These are phyloP conservation scores for Danionella cerebrum DNA, from an alignment of 2,113 vertebrate species.

Conservation along the genomic window DNA sequence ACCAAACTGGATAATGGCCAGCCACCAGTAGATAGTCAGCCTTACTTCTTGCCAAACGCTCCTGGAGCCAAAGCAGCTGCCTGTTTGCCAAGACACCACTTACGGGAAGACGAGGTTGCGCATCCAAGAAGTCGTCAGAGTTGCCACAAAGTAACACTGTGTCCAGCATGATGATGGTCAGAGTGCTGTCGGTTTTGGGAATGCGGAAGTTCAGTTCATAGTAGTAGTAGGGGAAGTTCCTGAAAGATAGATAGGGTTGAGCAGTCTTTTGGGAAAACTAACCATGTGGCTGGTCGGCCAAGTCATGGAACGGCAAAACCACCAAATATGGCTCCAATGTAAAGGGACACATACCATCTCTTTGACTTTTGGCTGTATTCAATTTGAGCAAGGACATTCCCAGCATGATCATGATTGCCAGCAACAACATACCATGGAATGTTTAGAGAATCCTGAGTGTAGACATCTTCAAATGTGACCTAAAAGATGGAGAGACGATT, in stretches of 20 bases:
- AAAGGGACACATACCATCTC: slow-evolving; percentile 68
- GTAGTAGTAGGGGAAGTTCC: slow-evolving; percentile 79
- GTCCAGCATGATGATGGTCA: slow-evolving; percentile 84
- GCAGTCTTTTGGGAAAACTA: neutral
- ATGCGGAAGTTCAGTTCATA: slow-evolving; percentile 77
- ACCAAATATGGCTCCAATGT: too few species aligned
- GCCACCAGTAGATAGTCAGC: slow-evolving; percentile 81
- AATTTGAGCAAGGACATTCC: slow-evolving; percentile 82
- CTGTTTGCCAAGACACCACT: slow-evolving; percentile 50
- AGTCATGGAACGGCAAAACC: too few species aligned
- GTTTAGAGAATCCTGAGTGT: slow-evolving; percentile 65
- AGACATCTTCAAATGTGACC: slow-evolving; percentile 82
- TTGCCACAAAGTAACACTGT: slow-evolving; percentile 80
- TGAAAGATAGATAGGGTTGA: slow-evolving; percentile 19
- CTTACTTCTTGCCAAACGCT: slow-evolving; percentile 65
- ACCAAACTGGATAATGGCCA: slow-evolving; percentile 88
- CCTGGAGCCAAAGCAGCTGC: slow-evolving; percentile 75
- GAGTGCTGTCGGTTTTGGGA: slow-evolving; percentile 61
- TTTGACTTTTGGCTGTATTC: slow-evolving; percentile 73
- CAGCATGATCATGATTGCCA: slow-evolving; percentile 86
- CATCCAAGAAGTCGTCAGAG: slow-evolving; percentile 65
- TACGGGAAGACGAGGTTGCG: slow-evolving; percentile 58
- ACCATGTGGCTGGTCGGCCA: too few species aligned
- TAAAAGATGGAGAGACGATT: slow-evolving; percentile 35
- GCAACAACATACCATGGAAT: slow-evolving; percentile 86